Conservation (phyloP, 1,140 invertebrate genomes). For the Steinernema khuongi region DNA sequence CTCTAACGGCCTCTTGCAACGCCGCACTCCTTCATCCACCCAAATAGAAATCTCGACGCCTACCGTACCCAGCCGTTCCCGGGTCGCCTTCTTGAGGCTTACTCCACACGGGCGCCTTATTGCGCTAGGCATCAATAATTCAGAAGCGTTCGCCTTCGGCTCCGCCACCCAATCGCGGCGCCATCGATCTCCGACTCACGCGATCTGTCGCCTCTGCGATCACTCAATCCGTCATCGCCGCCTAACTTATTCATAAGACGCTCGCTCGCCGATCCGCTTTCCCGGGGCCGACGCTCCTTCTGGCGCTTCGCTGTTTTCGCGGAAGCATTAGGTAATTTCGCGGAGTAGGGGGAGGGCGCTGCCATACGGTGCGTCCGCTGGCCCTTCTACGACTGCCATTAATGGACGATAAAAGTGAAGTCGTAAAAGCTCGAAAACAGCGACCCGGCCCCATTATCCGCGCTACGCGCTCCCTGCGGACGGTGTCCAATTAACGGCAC, state of each 20-base stretch:
- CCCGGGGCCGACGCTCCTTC: not conserved
- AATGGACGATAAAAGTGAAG: not conserved
- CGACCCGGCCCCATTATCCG: not conserved
- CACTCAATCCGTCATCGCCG: not conserved
- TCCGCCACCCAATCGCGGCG: not conserved
- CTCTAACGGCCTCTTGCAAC: too few relatives aligned
- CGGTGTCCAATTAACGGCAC: not conserved
- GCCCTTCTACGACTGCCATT: not conserved
- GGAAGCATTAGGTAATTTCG: not conserved
- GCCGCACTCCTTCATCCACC: too few relatives aligned
- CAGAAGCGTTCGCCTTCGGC: slow-evolving; percentile 3
- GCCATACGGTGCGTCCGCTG: slow-evolving; percentile 9
- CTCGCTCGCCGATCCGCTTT: not conserved
- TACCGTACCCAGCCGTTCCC: too few relatives aligned
- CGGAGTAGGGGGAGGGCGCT: not conserved
- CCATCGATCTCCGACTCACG: slow-evolving; percentile 8
- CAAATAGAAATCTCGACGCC: too few relatives aligned
- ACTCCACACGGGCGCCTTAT: not conserved
- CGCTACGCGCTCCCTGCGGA: not conserved
- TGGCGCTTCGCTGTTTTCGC: not conserved
- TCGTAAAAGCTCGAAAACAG: slow-evolving; percentile 5
- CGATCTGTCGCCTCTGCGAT: slow-evolving; percentile 10
- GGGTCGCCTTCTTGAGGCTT: not conserved
- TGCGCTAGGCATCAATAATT: not conserved
- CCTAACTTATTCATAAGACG: slow-evolving; percentile 10